Evolutionary conservation across 2,888 invertebrate species (phyloP), one percentile per base, ranked within the genome.

Genomic region (Hemaris fuciformis): DNA sequence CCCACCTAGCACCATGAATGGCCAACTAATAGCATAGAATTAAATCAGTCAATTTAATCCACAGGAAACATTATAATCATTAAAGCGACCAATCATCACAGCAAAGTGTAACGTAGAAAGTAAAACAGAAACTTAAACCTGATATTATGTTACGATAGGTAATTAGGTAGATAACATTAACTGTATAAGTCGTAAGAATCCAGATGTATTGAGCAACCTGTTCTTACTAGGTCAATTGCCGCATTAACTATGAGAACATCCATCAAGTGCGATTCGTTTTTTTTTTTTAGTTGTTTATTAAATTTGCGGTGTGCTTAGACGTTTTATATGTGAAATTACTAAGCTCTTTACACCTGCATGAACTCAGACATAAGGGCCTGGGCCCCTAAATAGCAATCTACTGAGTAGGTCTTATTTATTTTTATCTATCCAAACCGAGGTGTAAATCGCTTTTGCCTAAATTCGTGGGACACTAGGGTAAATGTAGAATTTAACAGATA

Each of bases 91-190:
- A 53, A 31, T 31, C 53, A 53, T 57, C 43, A 2, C 34, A 31
- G 31, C 8, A 45, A 62, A 62, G 57, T 56, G 34, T 45, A 57
- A 46, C 59, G 13, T 62, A 62, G 59, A 62, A 62, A 62, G 59
- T 62, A 62, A 62, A 59, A 59, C 53, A 62, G 59, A 62, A 59
- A 59, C 48, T 34, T 53, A 56, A 53, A 59, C 38, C 34, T 27
- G 57, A 34, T 23, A 48, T 58, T 41, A 62, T 48, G 46, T 60
- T 60, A 58, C 53, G 41, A 59, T 58, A 48, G 31, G 48, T 48
- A 46, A 58, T 41, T 62, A 62, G 41, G 22, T 31, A 58, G 59
- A 48, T 59, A 62, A 62, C 62, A 48, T 58, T 60, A 59, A 62
- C 59, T 56, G 62, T 62, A 43, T 57, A 27, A 57, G 20, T 61